These are phyloP conservation scores for Tupaia chinensis DNA, from an alignment of 2,113 vertebrate species.

Conservation along the genomic window DNA sequence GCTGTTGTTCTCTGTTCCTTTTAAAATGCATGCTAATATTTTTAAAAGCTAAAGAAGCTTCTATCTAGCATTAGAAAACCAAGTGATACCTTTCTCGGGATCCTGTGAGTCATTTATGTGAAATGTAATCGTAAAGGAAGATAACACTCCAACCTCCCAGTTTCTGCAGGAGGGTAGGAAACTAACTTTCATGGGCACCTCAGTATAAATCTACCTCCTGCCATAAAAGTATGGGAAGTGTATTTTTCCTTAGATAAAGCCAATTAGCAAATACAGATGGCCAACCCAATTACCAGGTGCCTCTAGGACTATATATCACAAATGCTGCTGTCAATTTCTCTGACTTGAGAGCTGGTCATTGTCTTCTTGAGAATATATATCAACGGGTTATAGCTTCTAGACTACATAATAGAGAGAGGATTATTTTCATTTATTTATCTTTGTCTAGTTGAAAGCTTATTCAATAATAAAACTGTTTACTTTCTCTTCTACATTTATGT, in stretches of 20 bases:
- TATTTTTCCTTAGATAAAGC: neutral
- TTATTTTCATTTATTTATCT: too few species aligned
- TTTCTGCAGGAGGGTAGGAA: neutral
- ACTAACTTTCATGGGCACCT: neutral
- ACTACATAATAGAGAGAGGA: neutral
- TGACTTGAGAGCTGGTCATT: neutral
- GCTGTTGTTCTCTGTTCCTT: neutral
- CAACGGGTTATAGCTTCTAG: neutral
- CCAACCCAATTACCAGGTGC: neutral
- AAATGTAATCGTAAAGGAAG: neutral
- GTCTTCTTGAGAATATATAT: neutral
- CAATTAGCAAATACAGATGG: neutral
- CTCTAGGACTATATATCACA: neutral
- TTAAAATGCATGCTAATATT: neutral
- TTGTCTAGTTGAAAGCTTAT: neutral
- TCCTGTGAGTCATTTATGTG: neutral
- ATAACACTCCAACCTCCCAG: neutral
- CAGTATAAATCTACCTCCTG: neutral
- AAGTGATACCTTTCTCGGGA: neutral
- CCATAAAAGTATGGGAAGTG: neutral
- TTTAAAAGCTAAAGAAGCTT: neutral
- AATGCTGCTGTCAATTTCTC: neutral
- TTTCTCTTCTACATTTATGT: neutral
- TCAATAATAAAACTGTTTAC: neutral
- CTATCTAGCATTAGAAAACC: neutral